phyloP scores from a whole-genome alignment of 2,113 vertebrate species.

The Nothobranchius furzeri region DNA sequence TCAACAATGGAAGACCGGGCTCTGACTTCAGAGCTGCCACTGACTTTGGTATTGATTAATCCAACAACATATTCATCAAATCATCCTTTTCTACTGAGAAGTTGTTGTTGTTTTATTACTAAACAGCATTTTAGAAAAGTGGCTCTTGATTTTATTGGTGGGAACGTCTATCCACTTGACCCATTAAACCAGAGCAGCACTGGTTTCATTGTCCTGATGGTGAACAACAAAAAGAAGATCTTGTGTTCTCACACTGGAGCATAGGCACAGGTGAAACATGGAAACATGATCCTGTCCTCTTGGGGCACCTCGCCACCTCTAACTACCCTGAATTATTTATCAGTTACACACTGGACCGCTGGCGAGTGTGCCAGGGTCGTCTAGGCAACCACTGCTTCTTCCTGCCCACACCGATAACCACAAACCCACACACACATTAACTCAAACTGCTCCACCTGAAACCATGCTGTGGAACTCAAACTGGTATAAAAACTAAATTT shows the following conservation, averaged over 20 bases:
- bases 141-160: too few species aligned
- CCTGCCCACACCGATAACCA: slow-evolving; percentile 63
- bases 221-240: too few species aligned
- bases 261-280: slow-evolving; percentile 39
- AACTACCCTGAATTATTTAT: slow-evolving; percentile 76
- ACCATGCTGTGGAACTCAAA: slow-evolving; percentile 23
- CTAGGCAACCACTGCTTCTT: slow-evolving; percentile 71
- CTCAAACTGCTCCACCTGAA: slow-evolving; percentile 22
- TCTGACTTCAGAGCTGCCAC: neutral
- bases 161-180: too few species aligned
- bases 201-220: too few species aligned
- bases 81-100: too few species aligned
- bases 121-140: too few species aligned
- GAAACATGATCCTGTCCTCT: slow-evolving; percentile 52
- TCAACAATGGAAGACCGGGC: slow-evolving; percentile 21
- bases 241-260: neutral
- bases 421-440: slow-evolving; percentile 49
- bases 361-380: slow-evolving; percentile 61
- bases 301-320: slow-evolving; percentile 46
- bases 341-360: slow-evolving; percentile 43
- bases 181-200: too few species aligned
- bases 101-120: too few species aligned
- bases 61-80: too few species aligned
- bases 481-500: slow-evolving; percentile 17
- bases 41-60: too few species aligned